These are phyloP conservation scores for Hafferia zeledoni DNA, from an alignment of 2,797 vertebrate species.

Conservation along the genomic window DNA sequence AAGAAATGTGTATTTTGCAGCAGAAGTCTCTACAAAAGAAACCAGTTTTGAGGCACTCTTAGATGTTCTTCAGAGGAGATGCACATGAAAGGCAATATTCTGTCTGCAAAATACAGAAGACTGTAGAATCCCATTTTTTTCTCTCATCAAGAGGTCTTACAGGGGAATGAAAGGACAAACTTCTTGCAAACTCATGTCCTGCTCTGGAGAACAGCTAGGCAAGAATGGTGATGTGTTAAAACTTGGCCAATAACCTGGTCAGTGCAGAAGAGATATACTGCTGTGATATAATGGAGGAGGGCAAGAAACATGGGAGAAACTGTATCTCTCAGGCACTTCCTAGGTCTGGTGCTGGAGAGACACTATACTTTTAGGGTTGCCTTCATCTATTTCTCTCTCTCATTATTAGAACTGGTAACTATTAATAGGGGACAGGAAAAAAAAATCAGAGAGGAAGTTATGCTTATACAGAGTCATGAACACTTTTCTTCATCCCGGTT, in stretches of 20 bases:
- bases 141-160: not conserved
- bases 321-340: not conserved
- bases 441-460: not conserved
- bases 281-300: not conserved
- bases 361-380: not conserved
- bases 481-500: not conserved
- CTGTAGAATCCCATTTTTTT: not conserved
- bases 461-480: not conserved
- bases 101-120: not conserved
- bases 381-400: not conserved
- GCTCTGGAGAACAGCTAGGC: not conserved
- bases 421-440: not conserved
- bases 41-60: not conserved
- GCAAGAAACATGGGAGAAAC: not conserved
- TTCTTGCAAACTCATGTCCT: not conserved
- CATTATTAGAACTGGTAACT: not conserved
- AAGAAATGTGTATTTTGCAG: not conserved
- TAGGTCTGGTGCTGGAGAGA: not conserved
- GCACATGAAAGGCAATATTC: not conserved
- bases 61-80: not conserved
- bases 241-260: not conserved
- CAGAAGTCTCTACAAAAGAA: not conserved
- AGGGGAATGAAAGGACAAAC: not conserved
- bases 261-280: not conserved
- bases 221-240: not conserved